Evolutionary conservation across 2,888 invertebrate genomes (phyloP), one percentile per base, ranked within the genome.

Genomic region (Drosophila paracracens): DNA sequence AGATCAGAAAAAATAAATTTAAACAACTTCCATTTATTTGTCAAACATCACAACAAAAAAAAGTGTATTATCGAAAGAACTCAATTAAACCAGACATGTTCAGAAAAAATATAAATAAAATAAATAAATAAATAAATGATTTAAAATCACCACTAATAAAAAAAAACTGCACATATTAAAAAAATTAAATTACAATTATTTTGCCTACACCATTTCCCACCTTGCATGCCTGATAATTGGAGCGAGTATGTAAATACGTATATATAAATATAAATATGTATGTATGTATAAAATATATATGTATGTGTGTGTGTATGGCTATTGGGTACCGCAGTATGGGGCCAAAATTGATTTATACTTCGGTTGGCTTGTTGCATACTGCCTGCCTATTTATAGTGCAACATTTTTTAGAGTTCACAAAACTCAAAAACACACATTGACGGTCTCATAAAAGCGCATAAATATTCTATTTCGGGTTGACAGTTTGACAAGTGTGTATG

Each of bases 381-480:
- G 53, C 43, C 38, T 46, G 52, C 53, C 67, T 71, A 74, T 76
- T 75, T 72, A 67, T 76, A 64, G 70, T 48, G 53, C 33, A 48
- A 57, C 8, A 53, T 70, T 70, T 75, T 73, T 78, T 74, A 71
- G 73, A 75, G 70, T 73, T 77, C 67, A 87, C 59, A 70, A 76
- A 82, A 75, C 72, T 64, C 64, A 74, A 62, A 74, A 62, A 63
- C 70, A 35, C 46, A 61, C 54, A 63, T 50, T 56, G 46, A 35
- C 70, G 48, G 21, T 65, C 70, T 62, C 72, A 83, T 74, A 73
- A 79, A 84, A 76, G 71, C 70, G 68, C 83, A 89, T 89, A 81
- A 88, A 88, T 79, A 83, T 72, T 82, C 86, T 79, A 89, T 89
- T 89, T 88, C 70, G 56, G 72, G 73, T 72, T 85, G 88, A 88